Evolutionary conservation across 2,113 vertebrate genomes (phyloP), one percentile per base, ranked within the genome.

Genomic region (Oenanthe oenanthe): DNA sequence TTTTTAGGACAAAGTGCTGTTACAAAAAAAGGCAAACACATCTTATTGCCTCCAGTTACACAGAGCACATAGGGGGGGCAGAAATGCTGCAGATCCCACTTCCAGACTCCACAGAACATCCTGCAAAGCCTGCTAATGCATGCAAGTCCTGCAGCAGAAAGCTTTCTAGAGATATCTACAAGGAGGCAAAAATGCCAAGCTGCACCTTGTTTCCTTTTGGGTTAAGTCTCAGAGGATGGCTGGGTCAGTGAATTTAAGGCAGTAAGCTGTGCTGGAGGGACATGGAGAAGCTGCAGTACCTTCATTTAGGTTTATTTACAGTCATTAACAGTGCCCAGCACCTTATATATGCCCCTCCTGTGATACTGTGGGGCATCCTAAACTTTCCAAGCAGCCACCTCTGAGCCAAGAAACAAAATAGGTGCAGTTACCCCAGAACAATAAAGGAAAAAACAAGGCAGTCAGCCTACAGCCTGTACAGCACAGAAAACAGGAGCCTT

Each of bases 11-110:
- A 75, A 91, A 74, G 18, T 2, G 1, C 7, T 47, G 24, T 40
- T 43, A 81, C 4, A 42, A 47, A 58, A 73, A 70, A 60, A 19
- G 11, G 26, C 50, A 61, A 51, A 63, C 28, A 14, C 17, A 68
- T 54, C 36, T 81, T 36, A 45, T 0, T 58, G 45, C 57, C 28
- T 74, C 32, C 31, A 43, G 18, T 48, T 50, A 75, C 22, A 21
- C n/a, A 53, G 9, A 91, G 31, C 12, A 34, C 13, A 5, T 4
- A 9, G 2, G 0, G 4, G 17, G 28, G 13, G 10, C 9, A 89
- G 50, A 94, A 87, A 71, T 18, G 7, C 42, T 83, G 29, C 45
- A 57, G 17, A 78, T 48, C 17, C 58, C 65, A 77, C 57, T 43
- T 58, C 14, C 53, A 66, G 47, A 13, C 54, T 56, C 28, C 40